Base-by-base conservation (phyloP, 2,113 vertebrate species). In the Tympanuchus pallidicinctus region DNA sequence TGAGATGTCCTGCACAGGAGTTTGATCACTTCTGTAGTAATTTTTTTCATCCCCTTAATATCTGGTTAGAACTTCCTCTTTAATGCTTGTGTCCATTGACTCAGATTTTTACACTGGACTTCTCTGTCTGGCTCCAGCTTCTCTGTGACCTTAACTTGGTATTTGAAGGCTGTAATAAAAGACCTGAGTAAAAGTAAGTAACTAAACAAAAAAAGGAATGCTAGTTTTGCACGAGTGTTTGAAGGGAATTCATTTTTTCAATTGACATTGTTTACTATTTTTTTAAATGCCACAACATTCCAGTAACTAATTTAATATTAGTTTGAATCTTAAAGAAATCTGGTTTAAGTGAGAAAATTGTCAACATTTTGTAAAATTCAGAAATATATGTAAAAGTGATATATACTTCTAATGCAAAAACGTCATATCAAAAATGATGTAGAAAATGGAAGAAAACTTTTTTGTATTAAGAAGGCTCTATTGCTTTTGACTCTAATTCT, bases 241-340 rank as follows among this genome's bases (percentile, higher is more conserved):
- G 56, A 90, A 75, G 2, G 18, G 52, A 32, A 30, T 34, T 57
- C 5, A 0, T 0, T 40, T 78, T 70, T 88, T 60, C 16, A 47
- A 50, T 11, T 65, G 13, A 54, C 18, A 45, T 4, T 1, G 0
- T 66, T 47, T 22, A 25, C 34, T 40, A 18, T 63, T 59, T 43
- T 34, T 34, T 28, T 65, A 21, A 34, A 57, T 78, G 45, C 25
- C 11, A 59, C 32, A 64, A 76, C 76, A 36, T 43, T 67, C 15
- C 5, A 40, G 5, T 8, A 38, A 12, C 60, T 47, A 59, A n/a
- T 64, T 50, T 38, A 45, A 57, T 28, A 61, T 6, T 10, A 82
- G 3, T 0, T 3, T 40, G 11, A 82, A 61, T n/a, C 6, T 6
- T 6, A 8, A 12, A 5, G 36, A 50, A 80, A 0, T 2, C 9